phyloP scores from a whole-genome alignment of 1,140 invertebrate genomes.

The Diprion similis region DNA sequence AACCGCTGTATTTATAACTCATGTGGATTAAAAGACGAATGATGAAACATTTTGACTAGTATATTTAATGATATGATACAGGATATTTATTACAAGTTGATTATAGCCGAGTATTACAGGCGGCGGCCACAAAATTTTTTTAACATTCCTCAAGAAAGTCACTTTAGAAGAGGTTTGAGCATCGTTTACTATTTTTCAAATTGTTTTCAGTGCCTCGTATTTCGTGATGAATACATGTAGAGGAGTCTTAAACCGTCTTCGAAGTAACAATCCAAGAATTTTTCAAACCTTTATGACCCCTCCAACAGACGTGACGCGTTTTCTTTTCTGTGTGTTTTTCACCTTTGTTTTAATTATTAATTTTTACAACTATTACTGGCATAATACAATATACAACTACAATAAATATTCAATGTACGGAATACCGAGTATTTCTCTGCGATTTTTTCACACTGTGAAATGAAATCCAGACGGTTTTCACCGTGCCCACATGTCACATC shows the following conservation, averaged over 20 bases:
- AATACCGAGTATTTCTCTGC: not conserved
- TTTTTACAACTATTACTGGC: constrained; percentile 1
- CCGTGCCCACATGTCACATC: too few species aligned
- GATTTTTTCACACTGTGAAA: too few species aligned
- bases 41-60: constrained; percentile 46
- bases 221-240: not conserved
- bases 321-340: too few species aligned
- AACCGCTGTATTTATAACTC: too few species aligned
- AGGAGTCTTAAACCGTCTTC: not conserved
- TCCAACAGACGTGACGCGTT: not conserved
- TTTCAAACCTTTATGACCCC: not conserved
- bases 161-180: not conserved
- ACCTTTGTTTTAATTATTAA: too few species aligned
- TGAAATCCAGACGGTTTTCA: too few species aligned
- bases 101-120: not conserved
- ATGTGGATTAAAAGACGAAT: not conserved
- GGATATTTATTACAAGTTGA: constrained; percentile 39
- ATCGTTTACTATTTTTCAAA: not conserved
- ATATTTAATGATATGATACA: constrained; percentile 50
- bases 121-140: not conserved
- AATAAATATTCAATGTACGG: not conserved
- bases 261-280: not conserved
- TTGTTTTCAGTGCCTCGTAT: too few species aligned
- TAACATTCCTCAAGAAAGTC: not conserved
- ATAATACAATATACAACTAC: not conserved